Percentiles rank a stretch among this genome's conserved stretches.
Evolutionary conservation across 2,113 vertebrate species (phyloP).

Genomic region (Orycteropus afer): DNA sequence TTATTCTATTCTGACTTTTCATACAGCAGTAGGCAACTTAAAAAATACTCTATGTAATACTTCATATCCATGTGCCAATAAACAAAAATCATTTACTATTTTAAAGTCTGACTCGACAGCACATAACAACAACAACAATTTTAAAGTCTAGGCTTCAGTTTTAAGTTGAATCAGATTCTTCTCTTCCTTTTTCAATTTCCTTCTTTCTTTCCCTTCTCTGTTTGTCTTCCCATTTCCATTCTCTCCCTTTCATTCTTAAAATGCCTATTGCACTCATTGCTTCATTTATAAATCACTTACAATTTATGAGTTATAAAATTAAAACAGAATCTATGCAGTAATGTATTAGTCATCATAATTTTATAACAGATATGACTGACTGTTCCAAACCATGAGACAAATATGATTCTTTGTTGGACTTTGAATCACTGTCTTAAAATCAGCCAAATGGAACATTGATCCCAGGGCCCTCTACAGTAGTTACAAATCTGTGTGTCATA

Average conservation of each 20-base stretch:
- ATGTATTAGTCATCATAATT: not conserved
- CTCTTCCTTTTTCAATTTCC: not conserved
- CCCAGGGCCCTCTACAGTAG: not conserved
- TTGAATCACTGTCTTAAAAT: slow-evolving; percentile 58
- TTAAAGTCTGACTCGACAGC: no score
- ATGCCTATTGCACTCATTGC: not conserved
- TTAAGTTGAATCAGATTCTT: not conserved
- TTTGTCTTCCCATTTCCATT: not conserved
- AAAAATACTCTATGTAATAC: not conserved
- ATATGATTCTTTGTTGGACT: not conserved
- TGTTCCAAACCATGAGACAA: not conserved
- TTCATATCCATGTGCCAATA: not conserved
- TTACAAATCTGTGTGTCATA: slow-evolving; percentile 33
- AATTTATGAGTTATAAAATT: slow-evolving; percentile 8
- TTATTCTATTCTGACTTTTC: not conserved
- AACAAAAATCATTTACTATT: not conserved
- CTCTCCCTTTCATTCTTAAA: slow-evolving; percentile 8
- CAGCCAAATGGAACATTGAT: slow-evolving; percentile 57
- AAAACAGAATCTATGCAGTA: not conserved
- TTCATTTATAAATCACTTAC: not conserved
- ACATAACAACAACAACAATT: no score
- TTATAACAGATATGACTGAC: slow-evolving; percentile 29
- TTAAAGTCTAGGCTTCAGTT: not conserved
- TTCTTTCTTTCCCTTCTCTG: not conserved
- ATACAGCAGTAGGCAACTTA: not conserved